A percentile compares a stretch with the other conserved stretches of the same genome.
These are phyloP conservation scores for Carollia perspicillata DNA, from an alignment of 2,113 vertebrate species.

Conservation along the genomic window DNA sequence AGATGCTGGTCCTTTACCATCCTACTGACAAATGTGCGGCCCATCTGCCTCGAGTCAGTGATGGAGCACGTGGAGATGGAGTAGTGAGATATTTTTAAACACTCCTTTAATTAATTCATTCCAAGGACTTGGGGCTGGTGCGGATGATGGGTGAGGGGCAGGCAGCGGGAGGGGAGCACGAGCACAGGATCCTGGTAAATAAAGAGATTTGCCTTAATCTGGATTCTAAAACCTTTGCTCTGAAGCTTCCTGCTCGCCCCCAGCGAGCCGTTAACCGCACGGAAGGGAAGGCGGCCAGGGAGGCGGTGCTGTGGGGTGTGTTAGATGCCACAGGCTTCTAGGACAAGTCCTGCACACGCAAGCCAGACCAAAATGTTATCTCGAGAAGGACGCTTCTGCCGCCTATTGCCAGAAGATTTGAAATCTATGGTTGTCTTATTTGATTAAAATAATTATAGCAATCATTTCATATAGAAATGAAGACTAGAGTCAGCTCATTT, in stretches of 20 bases:
- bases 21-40: constrained; percentile 23
- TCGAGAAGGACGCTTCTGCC: background rate
- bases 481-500: background rate
- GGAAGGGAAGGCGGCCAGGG: background rate
- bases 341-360: constrained; percentile 4
- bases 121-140: background rate
- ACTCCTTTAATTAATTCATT: constrained; percentile 65
- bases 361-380: background rate
- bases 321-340: background rate
- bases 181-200: constrained; percentile 31
- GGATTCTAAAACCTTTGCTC: constrained; percentile 54
- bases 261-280: constrained; percentile 35
- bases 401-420: background rate
- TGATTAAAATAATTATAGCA: background rate
- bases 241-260: background rate
- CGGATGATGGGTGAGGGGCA: background rate
- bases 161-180: background rate
- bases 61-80: constrained; percentile 41
- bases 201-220: constrained; percentile 64
- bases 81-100: constrained; percentile 68
- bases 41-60: constrained; percentile 68
- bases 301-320: background rate
- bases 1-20: background rate
- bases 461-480: background rate
- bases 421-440: background rate